These are phyloP conservation scores for Adelges cooleyi DNA, from an alignment of 1,140 invertebrate genomes.

Conservation along the genomic window DNA sequence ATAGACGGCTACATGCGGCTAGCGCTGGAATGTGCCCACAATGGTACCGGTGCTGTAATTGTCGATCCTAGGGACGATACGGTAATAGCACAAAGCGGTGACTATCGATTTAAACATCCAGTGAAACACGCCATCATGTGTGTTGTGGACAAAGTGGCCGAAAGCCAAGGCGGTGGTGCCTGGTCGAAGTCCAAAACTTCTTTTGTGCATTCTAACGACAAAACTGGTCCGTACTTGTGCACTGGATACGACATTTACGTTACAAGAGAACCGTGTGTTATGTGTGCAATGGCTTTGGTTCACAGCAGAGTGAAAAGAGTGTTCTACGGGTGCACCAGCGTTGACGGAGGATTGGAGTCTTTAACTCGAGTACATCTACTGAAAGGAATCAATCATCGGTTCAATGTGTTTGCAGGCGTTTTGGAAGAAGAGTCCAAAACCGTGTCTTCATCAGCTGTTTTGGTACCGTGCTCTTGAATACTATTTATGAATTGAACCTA, in stretches of 20 bases:
- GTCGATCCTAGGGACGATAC: constrained; percentile 52
- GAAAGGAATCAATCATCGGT: constrained; percentile 79
- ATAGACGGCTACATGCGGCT: constrained; percentile 52
- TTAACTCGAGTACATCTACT: constrained; percentile 63
- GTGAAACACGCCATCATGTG: constrained; percentile 76
- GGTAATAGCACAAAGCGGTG: constrained; percentile 54
- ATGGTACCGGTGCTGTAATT: constrained; percentile 47
- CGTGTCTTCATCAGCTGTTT: neutral
- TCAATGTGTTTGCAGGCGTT: constrained; percentile 56
- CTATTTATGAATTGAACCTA: too few relatives aligned
- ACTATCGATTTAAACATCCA: constrained; percentile 51
- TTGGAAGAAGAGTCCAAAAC: constrained; percentile 33
- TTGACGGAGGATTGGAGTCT: constrained; percentile 50
- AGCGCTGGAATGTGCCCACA: constrained; percentile 41
- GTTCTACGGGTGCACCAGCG: constrained; percentile 55
- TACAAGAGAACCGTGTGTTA: constrained; percentile 74
- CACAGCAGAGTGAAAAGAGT: constrained; percentile 73
- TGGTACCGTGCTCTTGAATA: too few relatives aligned
- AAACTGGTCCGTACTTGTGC: constrained; percentile 63
- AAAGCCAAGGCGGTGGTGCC: constrained; percentile 59
- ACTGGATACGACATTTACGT: constrained; percentile 80
- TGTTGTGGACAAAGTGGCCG: constrained; percentile 71
- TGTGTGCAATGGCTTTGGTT: constrained; percentile 88
- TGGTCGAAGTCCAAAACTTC: constrained; percentile 37
- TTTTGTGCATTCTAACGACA: neutral